Percentiles rank a stretch among this genome's conserved stretches.
phyloP scores from a whole-genome alignment of 2,888 invertebrate genomes.

The Molorchus minor region DNA sequence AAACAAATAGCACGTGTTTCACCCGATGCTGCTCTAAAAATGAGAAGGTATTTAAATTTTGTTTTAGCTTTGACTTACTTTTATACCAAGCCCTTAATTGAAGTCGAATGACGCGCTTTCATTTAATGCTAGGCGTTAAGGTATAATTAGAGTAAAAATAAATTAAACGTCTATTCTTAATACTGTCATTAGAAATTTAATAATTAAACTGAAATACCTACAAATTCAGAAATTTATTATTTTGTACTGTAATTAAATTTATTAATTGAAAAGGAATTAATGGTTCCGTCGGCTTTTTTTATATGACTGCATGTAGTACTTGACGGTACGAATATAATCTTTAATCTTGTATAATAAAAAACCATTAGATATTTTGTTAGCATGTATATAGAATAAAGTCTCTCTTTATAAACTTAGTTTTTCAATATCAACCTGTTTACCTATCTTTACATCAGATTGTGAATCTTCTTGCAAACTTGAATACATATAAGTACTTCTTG shows the following conservation, averaged over 20 bases:
- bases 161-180: slow-evolving; percentile 17
- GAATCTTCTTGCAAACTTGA: slow-evolving; percentile 9
- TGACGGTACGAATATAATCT: slow-evolving; percentile 30
- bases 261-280: slow-evolving; percentile 7
- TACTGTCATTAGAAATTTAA: slow-evolving; percentile 21
- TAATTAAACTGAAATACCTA: too few species aligned
- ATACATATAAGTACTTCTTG: too few species aligned
- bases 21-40: slow-evolving; percentile 55
- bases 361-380: slow-evolving; percentile 44
- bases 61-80: slow-evolving; percentile 52
- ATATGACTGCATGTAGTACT: slow-evolving; percentile 35
- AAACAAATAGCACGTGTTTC: slow-evolving; percentile 49
- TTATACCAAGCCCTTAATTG: slow-evolving; percentile 54
- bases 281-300: slow-evolving; percentile 28
- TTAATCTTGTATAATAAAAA: slow-evolving; percentile 26
- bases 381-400: slow-evolving; percentile 48
- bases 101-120: slow-evolving; percentile 34
- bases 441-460: slow-evolving; percentile 4
- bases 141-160: slow-evolving; percentile 19
- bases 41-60: slow-evolving; percentile 60
- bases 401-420: slow-evolving; percentile 44
- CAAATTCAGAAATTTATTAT: slow-evolving; percentile 19
- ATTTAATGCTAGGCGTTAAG: slow-evolving; percentile 32
- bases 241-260: slow-evolving; percentile 24
- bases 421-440: slow-evolving; percentile 25